Evolutionary conservation across 2,888 invertebrate species (phyloP), one percentile per base, ranked within the genome.

Genomic region (Agrotis clavis): DNA sequence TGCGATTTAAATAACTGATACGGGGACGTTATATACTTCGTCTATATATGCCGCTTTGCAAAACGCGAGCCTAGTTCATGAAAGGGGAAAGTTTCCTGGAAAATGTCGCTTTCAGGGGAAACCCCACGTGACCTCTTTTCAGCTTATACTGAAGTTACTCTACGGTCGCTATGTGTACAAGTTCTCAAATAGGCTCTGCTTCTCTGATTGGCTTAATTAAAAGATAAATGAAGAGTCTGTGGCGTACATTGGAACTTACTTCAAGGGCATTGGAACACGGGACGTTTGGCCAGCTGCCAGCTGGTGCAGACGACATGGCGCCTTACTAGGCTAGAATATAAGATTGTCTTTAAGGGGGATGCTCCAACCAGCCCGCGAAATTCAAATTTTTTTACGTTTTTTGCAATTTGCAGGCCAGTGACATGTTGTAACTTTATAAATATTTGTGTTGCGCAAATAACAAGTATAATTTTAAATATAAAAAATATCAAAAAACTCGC

Each of bases 301-400:
- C 70, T 82, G 71, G 77, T 86, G 85, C 81, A 93, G 93, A 92
- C 93, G 76, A 82, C 70, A 78, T 84, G 93, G 92, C 93, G 92
- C 92, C 93, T 81, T 86, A 79, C 86, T 80, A 82, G 83, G 82
- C 74, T 86, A 78, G 70, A 64, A 60, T 82, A 75, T 78, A 72
- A 79, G 82, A 81, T 78, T 78, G 67, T 64, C 77, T 79, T 74
- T 77, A n/a, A n/a, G n/a, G n/a, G n/a, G n/a, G n/a, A n/a, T n/a
- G n/a, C n/a, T n/a, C n/a, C n/a, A n/a, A n/a, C n/a, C n/a, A n/a
- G n/a, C n/a, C n/a, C n/a, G n/a, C n/a, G n/a, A n/a, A n/a, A n/a
- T n/a, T n/a, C n/a, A n/a, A n/a, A n/a, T n/a, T n/a, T n/a, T n/a
- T n/a, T n/a, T n/a, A n/a, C n/a, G n/a, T n/a, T n/a, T n/a, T n/a